Conservation (phyloP, 2,113 vertebrate species). For the Chaetura pelagica region DNA sequence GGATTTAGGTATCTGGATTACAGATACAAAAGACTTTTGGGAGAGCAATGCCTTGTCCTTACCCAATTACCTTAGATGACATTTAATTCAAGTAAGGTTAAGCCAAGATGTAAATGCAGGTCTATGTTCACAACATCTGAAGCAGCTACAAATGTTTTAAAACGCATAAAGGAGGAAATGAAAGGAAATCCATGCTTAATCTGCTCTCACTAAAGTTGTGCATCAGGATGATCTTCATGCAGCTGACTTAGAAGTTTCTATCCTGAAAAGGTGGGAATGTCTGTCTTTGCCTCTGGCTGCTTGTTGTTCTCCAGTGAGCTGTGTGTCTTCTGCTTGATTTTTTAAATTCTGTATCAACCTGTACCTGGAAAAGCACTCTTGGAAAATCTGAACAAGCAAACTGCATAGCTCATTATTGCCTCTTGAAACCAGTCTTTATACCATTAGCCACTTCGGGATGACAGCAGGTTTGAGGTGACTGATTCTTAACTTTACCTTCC, state of each 20-base stretch:
- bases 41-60: neutral
- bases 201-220: neutral
- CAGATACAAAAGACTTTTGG: neutral
- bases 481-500: neutral
- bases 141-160: neutral
- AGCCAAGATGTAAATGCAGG: neutral
- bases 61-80: neutral
- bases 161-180: neutral
- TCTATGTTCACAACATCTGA: neutral
- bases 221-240: neutral
- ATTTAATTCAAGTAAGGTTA: neutral
- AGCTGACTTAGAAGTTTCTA: neutral
- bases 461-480: neutral
- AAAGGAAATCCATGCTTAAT: neutral
- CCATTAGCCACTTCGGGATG: neutral
- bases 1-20: slow-evolving; percentile 11
- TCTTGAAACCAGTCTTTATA: neutral
- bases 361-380: neutral
- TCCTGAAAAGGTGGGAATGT: neutral
- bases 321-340: neutral
- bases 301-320: neutral
- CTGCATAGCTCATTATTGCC: neutral
- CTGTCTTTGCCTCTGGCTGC: neutral
- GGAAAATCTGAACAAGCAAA: neutral
- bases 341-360: neutral